Conservation (phyloP, 2,113 vertebrate species). For the Psittacara wagleri region DNA sequence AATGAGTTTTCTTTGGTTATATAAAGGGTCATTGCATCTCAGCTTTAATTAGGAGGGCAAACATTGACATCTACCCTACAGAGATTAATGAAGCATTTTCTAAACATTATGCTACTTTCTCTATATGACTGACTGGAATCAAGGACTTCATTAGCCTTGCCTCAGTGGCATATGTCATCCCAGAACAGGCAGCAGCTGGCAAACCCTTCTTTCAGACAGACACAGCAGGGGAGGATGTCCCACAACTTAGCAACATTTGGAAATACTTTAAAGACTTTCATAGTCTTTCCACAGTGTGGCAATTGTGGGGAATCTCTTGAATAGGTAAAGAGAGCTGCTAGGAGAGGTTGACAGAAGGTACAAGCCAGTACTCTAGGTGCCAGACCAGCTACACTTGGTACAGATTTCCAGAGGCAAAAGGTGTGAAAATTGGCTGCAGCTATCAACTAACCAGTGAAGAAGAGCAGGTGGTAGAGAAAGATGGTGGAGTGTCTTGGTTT, state of each 20-base stretch:
- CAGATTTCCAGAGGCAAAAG: not conserved
- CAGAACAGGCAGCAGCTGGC: not conserved
- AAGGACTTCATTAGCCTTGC: not conserved
- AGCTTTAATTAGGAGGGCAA: constrained; percentile 17
- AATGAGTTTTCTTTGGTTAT: constrained; percentile 1
- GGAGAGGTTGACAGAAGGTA: not conserved
- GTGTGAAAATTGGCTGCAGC: not conserved
- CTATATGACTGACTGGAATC: not conserved
- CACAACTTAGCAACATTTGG: not conserved
- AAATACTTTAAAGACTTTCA: not conserved
- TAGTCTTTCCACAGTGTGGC: not conserved
- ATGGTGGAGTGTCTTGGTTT: not conserved
- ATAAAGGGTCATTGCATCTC: not conserved
- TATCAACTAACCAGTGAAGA: not conserved
- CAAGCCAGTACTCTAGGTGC: not conserved
- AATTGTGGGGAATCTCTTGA: not conserved
- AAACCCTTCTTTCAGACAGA: not conserved
- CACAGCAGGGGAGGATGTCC: not conserved
- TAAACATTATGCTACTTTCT: not conserved
- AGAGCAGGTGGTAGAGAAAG: not conserved
- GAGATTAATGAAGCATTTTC: not conserved
- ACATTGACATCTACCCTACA: not conserved
- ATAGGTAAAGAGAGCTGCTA: not conserved
- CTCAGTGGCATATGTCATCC: not conserved
- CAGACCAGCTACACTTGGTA: not conserved